Evolutionary conservation across 2,113 vertebrate genomes (phyloP), one percentile per base, ranked within the genome.

Genomic region (Procapra przewalskii): DNA sequence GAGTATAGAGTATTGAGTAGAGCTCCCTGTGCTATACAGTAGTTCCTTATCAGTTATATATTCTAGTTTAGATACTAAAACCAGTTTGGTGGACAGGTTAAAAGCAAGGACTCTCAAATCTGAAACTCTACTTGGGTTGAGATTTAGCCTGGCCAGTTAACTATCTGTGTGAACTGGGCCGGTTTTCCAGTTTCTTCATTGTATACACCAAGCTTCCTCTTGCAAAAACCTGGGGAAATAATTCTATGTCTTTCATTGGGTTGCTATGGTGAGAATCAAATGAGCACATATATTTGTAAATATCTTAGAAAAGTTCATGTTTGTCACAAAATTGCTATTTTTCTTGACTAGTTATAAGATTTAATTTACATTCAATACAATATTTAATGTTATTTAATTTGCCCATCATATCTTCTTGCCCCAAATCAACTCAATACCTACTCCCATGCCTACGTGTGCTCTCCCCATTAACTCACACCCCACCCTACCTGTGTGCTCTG

Each of bases 381-480:
- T 55, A 94, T 90, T 92, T 93, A 83, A 85, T 14, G 43, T 57
- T 71, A 94, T 45, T 95, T 88, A 88, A 88, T 95, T 57, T 91
- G 10, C 54, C 82, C 12, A 45, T 94, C 43, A 91, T 71, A 79
- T 45, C 50, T 1, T 36, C 27, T 57, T 71, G 27, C 23, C 36
- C 45, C 36, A 95, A n/a, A 36, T 79, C 31, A 82, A 43, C 48
- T 92, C 36, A 67, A 45, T 54, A 21, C 40, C 29, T 25, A 82
- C 29, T 89, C 54, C 60, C 1, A 11, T 23, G 14, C 64, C 50
- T 29, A 0, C 11, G 17, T 84, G 55, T 33, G 6, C 2, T 33
- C 45, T 54, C 10, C 27, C 7, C n/a, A 55, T n/a, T n/a, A 33
- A 23, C 80, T 43, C n/a, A 57, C 3, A 50, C 11, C 54, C 31